Base-by-base conservation (phyloP, 2,797 vertebrate species). In the Karalla daura region DNA sequence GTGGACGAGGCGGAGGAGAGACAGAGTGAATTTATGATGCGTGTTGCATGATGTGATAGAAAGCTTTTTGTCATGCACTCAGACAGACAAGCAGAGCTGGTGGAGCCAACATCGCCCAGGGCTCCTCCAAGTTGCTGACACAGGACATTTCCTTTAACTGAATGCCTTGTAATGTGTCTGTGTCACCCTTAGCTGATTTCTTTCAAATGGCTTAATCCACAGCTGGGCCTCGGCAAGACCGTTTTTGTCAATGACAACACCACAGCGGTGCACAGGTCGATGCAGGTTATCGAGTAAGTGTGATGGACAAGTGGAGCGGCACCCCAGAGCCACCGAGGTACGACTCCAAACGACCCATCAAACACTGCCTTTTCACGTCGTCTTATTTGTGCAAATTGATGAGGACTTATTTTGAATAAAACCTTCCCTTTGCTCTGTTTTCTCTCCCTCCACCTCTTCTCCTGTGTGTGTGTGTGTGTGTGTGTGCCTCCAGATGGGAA, bases 231-330 rank as follows among this genome's bases (percentile, higher is more conserved):
- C 20, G 0, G 2, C 24, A 94, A 93, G 74, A 28, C 39, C 0
- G 1, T 40, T 13, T 94, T 94, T 68, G 43, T 93, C 44, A 94
- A 93, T 41, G n/a, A 68, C 0, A 52, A 12, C 43, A 92, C 90
- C 66, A 77, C 60, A 11, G 5, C 47, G 0, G 76, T 25, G 2
- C 46, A 80, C 46, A 79, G 43, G 46, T 32, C 43, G 1, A 3
- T 27, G 11, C 83, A 87, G 47, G 51, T 76, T 4, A 58, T 83
- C 2, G 73, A 89, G 1, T 89, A 56, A 90, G 25, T 2, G 11
- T 12, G 39, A 50, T 0, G 2, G 25, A 27, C 2, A 2, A 23
- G 20, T 15, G 12, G 20, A 45, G 4, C 18, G 1, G 44, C 46
- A 9, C 35, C 10, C 8, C 9, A 1, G 37, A 65, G 45, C 21